phyloP scores from a whole-genome alignment of 2,113 vertebrate species.

The Misgurnus mizolepis region DNA sequence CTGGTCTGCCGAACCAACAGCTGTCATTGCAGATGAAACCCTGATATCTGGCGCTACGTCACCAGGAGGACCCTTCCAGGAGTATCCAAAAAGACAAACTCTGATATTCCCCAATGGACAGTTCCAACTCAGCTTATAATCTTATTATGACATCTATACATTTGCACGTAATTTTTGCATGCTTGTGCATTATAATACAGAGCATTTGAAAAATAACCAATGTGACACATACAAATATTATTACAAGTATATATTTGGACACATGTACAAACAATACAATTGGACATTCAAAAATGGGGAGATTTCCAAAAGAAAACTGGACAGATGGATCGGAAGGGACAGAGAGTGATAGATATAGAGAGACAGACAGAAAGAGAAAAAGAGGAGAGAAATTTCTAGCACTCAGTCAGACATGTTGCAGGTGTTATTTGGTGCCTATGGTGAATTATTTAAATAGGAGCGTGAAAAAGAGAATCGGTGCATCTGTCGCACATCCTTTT shows the following conservation, averaged over 20 bases:
- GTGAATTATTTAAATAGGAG: slow-evolving; percentile 86
- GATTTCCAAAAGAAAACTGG: not conserved
- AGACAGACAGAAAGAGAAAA: slow-evolving; percentile 9
- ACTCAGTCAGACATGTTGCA: slow-evolving; percentile 35
- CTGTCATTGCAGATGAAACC: slow-evolving; percentile 74
- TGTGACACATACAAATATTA: too few relatives aligned
- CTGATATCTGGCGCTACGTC: slow-evolving; percentile 46
- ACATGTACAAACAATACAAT: too few relatives aligned
- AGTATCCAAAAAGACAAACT: slow-evolving; percentile 12
- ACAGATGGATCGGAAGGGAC: slow-evolving; percentile 12
- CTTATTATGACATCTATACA: too few relatives aligned
- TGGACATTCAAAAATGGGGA: not conserved
- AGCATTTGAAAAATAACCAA: too few relatives aligned
- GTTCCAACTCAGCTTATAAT: not conserved
- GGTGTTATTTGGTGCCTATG: slow-evolving; percentile 59
- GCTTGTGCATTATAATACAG: too few relatives aligned
- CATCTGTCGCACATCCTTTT: slow-evolving; percentile 89
- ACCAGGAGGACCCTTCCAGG: slow-evolving; percentile 36
- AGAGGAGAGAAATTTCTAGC: slow-evolving; percentile 5
- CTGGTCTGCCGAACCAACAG: slow-evolving; percentile 63
- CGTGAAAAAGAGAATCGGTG: slow-evolving; percentile 76
- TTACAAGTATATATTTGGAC: too few relatives aligned
- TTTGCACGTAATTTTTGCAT: too few relatives aligned
- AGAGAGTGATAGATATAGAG: slow-evolving; percentile 22
- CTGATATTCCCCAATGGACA: not conserved